phyloP scores from a whole-genome alignment of 2,113 vertebrate genomes.

The Scophthalmus maximus region DNA sequence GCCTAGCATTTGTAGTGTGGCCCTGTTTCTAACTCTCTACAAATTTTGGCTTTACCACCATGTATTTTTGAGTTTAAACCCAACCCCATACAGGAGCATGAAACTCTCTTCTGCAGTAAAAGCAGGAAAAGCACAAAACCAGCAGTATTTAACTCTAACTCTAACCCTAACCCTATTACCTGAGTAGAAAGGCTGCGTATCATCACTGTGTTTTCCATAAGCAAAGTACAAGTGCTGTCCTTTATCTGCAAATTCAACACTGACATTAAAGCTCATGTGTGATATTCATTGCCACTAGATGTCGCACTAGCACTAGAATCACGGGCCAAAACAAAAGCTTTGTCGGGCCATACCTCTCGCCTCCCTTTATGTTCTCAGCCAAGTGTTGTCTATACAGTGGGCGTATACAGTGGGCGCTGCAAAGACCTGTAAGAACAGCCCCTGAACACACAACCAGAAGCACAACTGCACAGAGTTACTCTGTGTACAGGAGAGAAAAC shows the following conservation, averaged over 20 bases:
- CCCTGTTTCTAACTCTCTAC: background rate
- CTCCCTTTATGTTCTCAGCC: no score
- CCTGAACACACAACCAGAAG: no score
- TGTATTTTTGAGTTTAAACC: background rate
- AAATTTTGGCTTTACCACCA: background rate
- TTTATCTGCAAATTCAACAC: conserved; percentile 34
- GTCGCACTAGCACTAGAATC: background rate
- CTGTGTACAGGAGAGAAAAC: no score
- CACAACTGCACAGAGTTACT: no score
- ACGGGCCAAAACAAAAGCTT: no score
- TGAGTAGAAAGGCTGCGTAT: background rate
- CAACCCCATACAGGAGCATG: background rate
- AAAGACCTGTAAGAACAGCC: no score
- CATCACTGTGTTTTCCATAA: conserved; percentile 10
- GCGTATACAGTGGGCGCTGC: no score
- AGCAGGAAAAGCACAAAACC: background rate
- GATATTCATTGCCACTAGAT: background rate
- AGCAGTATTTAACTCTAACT: background rate
- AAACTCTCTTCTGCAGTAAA: background rate
- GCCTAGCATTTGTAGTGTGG: background rate
- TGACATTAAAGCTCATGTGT: conserved; percentile 45
- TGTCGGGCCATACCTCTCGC: no score
- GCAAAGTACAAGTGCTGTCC: conserved; percentile 8
- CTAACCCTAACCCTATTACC: no score
- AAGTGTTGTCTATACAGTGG: no score